Percentiles rank a stretch among this genome's conserved stretches.
phyloP scores from a whole-genome alignment of 2,113 vertebrate species.

The Gallinago paraguaiae region DNA sequence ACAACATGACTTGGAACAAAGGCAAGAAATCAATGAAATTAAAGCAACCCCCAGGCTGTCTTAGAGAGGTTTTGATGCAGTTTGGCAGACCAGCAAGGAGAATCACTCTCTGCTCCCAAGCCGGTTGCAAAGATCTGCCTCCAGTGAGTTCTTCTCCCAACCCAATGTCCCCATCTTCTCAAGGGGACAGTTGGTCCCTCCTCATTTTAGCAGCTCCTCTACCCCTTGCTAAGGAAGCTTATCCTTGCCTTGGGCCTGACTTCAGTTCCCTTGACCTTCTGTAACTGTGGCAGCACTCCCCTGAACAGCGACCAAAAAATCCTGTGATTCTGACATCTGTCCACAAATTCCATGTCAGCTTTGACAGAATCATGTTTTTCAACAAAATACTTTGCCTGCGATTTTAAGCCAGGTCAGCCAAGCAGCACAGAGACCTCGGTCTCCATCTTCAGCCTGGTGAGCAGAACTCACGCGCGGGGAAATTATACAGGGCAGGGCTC shows the following conservation, averaged over 20 bases:
- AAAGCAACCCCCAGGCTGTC: not conserved
- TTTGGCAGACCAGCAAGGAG: not conserved
- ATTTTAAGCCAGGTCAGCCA: not conserved
- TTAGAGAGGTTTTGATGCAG: not conserved
- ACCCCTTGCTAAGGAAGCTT: not conserved
- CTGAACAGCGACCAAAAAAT: not conserved
- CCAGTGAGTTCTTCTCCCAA: not conserved
- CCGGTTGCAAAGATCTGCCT: not conserved
- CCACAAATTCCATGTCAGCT: not conserved
- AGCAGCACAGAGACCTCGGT: not conserved
- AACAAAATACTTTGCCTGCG: not conserved
- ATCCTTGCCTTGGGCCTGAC: not conserved
- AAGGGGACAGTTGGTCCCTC: not conserved
- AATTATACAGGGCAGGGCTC: not conserved
- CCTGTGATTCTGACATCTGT: not conserved
- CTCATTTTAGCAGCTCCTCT: not conserved
- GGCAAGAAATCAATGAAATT: not conserved
- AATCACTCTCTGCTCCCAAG: not conserved
- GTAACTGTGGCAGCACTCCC: not conserved
- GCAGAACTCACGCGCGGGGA: not conserved
- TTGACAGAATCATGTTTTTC: not conserved
- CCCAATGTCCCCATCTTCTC: not conserved
- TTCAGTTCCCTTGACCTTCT: not conserved
- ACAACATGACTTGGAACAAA: not conserved
- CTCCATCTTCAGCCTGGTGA: rapidly evolving